Evolutionary conservation across 2,888 invertebrate species (phyloP), one percentile per base, ranked within the genome.

Genomic region (Tetragonula carbonaria): DNA sequence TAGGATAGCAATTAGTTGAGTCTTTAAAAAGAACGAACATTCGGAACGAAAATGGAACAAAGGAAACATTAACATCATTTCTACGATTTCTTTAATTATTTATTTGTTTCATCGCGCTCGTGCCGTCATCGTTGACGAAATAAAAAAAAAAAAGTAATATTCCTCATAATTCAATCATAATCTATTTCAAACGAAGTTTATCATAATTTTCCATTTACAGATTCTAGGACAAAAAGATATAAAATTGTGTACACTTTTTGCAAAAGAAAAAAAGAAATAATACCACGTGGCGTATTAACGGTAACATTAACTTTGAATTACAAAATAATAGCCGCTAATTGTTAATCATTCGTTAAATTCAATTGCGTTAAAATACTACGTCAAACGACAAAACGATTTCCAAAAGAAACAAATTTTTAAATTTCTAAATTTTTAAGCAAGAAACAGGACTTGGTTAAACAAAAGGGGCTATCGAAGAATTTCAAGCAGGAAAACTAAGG

Each of bases 1-100:
- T 23, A 23, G 16, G 4, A 11, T 2, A 50, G 80, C 50, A 78
- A 85, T 85, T 78, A 75, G 63, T 59, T 53, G 50, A 18, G 66
- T 73, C 76, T 55, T 66, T 33, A 33, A 33, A 76, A 73, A 70
- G 50, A 71, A 28, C 28, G 28, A 68, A 65, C 68, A 53, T 1
- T 59, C 2, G 50, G 50, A 55, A 62, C 33, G 16, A 67, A 76
- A 68, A 16, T 18, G 21, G 68, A 63, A 21, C 16, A 75, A n/a
- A 67, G 28, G 33, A 65, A 45, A 67, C 1, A 8, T 74, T n/a
- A 57, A 45, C 51, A 59, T 33, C 70, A 33, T 80, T 68, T 53
- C n/a, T 14, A 53, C 2, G 23, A 11, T 50, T 59, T 51, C 4
- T 38, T 38, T 50, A 81, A 81, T 74, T 59, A 67, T 45, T 28